Evolutionary conservation across 2,888 invertebrate species (phyloP).

Genomic region (Acrobasis repandana): DNA sequence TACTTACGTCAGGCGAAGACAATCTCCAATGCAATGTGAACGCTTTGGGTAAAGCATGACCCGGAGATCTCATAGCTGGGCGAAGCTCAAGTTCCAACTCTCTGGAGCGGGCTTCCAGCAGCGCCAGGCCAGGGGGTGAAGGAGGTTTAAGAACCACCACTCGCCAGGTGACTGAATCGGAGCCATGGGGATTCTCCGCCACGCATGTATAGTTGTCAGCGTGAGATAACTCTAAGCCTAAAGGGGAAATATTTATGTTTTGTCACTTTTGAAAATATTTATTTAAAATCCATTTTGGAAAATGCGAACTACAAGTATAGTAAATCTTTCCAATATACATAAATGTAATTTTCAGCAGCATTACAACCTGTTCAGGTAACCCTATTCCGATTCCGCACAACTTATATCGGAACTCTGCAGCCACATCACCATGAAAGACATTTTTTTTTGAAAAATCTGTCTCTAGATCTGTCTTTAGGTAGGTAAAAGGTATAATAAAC

Average conservation of each 20-base stretch:
- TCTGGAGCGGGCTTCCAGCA: slow-evolving; percentile 72
- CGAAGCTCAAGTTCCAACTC: slow-evolving; percentile 70
- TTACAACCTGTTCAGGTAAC: no score
- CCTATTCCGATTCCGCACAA: no score
- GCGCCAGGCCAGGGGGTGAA: slow-evolving; percentile 85
- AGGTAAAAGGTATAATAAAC: no score
- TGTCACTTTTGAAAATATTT: not conserved
- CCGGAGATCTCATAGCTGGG: slow-evolving; percentile 62
- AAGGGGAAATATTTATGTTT: not conserved
- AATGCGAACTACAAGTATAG: no score
- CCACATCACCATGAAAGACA: no score
- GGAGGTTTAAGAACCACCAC: slow-evolving; percentile 90
- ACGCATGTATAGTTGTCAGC: slow-evolving; percentile 92
- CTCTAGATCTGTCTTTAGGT: no score
- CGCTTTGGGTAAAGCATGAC: slow-evolving; percentile 77
- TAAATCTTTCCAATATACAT: no score
- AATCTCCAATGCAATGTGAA: slow-evolving; percentile 87
- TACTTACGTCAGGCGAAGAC: slow-evolving; percentile 87
- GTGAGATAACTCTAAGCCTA: slow-evolving; percentile 87
- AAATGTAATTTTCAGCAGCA: no score
- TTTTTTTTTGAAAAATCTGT: no score
- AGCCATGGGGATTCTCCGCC: slow-evolving; percentile 92
- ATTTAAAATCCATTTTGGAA: no score
- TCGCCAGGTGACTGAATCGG: slow-evolving; percentile 91
- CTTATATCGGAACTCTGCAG: no score